A percentile compares a stretch with the other conserved stretches of the same genome.
phyloP scores from a whole-genome alignment of 2,797 vertebrate species.

The Lagorchestes hirsutus region DNA sequence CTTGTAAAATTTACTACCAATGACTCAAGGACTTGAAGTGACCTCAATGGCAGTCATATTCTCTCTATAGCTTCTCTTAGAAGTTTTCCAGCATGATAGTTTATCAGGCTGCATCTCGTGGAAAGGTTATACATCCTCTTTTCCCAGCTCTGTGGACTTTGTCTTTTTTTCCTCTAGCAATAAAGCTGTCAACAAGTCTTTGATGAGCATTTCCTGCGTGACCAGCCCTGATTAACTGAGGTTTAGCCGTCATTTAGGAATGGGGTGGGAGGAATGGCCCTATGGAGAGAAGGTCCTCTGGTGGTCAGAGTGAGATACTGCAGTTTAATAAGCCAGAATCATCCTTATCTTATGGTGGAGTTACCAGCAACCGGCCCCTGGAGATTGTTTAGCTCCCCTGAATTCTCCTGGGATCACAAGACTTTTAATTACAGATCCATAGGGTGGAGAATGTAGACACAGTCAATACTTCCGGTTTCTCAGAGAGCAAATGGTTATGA shows the following conservation, averaged over 20 bases:
- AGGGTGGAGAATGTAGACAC: background rate
- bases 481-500: background rate
- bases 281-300: background rate
- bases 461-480: background rate
- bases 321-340: background rate
- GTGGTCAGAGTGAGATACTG: background rate
- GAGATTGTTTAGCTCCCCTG: background rate
- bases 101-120: background rate
- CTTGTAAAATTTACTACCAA: background rate
- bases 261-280: background rate
- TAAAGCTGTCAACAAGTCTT: background rate
- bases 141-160: background rate
- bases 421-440: background rate
- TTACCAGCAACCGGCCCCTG: background rate
- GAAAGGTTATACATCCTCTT: background rate
- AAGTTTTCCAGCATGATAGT: background rate
- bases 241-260: background rate
- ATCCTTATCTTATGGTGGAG: background rate
- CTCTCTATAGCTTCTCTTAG: background rate
- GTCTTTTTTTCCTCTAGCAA: background rate
- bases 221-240: background rate
- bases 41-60: background rate
- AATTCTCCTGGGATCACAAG: background rate
- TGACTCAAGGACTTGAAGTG: background rate
- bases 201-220: background rate